These are phyloP conservation scores for Carassius gibelio DNA, from an alignment of 2,113 vertebrate species.

Conservation along the genomic window DNA sequence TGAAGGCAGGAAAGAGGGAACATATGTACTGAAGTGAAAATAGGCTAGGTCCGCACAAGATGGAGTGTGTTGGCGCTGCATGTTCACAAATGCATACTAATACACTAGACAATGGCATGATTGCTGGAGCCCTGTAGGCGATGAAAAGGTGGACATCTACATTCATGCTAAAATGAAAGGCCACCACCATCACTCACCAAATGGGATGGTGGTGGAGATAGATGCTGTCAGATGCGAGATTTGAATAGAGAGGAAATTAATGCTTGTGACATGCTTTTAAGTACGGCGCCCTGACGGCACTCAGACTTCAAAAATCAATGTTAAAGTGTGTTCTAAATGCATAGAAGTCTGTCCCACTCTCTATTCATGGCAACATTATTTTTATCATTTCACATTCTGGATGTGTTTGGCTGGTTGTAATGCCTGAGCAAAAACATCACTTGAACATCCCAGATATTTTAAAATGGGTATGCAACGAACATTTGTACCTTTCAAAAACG, in stretches of 20 bases:
- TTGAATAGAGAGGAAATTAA: conserved; percentile 10
- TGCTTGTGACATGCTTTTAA: neutral
- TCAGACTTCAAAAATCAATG: neutral
- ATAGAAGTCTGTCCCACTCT: conserved; percentile 10
- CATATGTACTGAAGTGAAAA: neutral
- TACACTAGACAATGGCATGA: neutral
- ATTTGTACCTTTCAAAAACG: neutral
- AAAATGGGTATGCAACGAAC: neutral
- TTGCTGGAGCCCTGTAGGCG: neutral
- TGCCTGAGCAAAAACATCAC: neutral
- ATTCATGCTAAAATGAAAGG: conserved; percentile 31
- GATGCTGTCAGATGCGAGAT: neutral
- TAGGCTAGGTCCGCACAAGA: neutral
- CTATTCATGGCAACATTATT: neutral
- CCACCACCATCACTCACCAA: conserved; percentile 6
- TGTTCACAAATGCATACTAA: neutral
- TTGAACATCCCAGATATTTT: neutral
- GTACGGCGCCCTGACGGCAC: neutral
- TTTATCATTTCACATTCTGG: neutral
- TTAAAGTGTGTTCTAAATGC: conserved; percentile 12
- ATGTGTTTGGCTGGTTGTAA: neutral
- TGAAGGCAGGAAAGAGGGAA: conserved; percentile 12
- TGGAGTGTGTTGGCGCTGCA: neutral
- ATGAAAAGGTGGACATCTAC: conserved; percentile 21
- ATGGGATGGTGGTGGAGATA: neutral